Base-by-base conservation (phyloP, 1,140 invertebrate species). In the Laodelphax striatellus region DNA sequence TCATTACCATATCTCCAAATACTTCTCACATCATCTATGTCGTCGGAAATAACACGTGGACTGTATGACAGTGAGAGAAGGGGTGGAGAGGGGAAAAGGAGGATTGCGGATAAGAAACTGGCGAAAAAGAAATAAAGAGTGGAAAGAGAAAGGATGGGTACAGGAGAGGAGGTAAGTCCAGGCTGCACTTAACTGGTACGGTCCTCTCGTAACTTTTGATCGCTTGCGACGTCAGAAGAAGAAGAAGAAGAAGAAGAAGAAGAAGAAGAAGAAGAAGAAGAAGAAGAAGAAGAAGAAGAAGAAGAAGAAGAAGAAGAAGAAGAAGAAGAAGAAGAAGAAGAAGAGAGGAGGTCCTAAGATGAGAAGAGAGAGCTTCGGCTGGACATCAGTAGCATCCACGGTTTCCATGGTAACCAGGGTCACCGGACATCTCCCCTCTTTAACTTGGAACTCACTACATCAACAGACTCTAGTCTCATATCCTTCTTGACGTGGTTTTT, bases 361-460 rank as follows among this genome's bases (percentile, higher is more conserved):
- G 50, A 60, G 46, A 44, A 52, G 58, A 22, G 28, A 31, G 34
- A 38, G 34, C 34, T 38, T 5, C 10, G 34, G 22, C 52, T 52
- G 57, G 50, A 59, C 19, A 59, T 31, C 34, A 38, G 34, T 38
- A 38, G 58, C 50, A 60, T 53, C 53, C 31, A 52, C 31, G 24
- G 58, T 60, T 53, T 19, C 58, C 34, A 55, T 53, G 44, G 50
- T 22, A 53, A 60, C 58, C 58, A 55, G 24, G 58, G 58, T 60
- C 58, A 60, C 57, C 31, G 31, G 46, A 38, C 31, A 52, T 14
- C 44, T 46, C 46, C 24, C 52, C 58, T 46, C 58, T 34, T 34
- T 19, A 11, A 44, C 58, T 38, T 34, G 34, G 34, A 38, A 13
- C 34, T 38, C 34, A 38, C 34, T 38, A 38, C 34, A 38, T 38